Percentiles rank a stretch among this genome's conserved stretches.
phyloP scores from a whole-genome alignment of 2,888 invertebrate genomes.

The Eristalis tenax region DNA sequence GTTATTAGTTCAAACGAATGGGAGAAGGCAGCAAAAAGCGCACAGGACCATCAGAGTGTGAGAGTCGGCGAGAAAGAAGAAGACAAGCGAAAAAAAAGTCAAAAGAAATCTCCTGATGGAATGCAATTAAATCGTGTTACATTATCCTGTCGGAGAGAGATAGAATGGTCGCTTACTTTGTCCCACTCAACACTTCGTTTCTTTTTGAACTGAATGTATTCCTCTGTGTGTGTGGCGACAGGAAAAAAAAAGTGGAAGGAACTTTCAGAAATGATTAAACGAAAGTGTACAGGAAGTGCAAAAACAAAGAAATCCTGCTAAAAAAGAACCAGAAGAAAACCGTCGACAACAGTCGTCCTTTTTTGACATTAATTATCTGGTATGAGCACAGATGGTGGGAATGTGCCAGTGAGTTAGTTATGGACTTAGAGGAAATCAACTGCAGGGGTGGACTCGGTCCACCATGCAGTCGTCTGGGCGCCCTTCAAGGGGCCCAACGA shows the following conservation, averaged over 20 bases:
- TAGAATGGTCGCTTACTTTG: conserved; percentile 39
- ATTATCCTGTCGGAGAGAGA: conserved; percentile 55
- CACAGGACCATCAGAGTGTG: not conserved
- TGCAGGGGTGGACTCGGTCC: not conserved
- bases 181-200: conserved; percentile 34
- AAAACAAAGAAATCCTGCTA: conserved; percentile 27
- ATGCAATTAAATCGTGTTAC: conserved; percentile 69
- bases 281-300: conserved; percentile 51
- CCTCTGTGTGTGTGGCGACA: conserved; percentile 6
- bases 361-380: conserved; percentile 46
- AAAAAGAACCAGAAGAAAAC: conserved; percentile 20
- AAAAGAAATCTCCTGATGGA: conserved; percentile 67
- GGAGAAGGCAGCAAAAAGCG: not conserved
- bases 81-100: conserved; percentile 13
- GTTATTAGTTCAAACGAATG: conserved; percentile 50
- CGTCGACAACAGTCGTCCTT: conserved; percentile 49
- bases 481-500: not conserved
- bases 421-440: too few species aligned
- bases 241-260: conserved; percentile 14
- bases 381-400: conserved; percentile 27
- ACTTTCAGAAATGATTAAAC: conserved; percentile 66
- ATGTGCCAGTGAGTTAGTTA: conserved; percentile 23
- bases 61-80: not conserved
- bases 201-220: not conserved
- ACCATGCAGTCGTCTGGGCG: not conserved